Conservation (phyloP, 2,113 vertebrate species). For the Phalacrocorax carbo region DNA sequence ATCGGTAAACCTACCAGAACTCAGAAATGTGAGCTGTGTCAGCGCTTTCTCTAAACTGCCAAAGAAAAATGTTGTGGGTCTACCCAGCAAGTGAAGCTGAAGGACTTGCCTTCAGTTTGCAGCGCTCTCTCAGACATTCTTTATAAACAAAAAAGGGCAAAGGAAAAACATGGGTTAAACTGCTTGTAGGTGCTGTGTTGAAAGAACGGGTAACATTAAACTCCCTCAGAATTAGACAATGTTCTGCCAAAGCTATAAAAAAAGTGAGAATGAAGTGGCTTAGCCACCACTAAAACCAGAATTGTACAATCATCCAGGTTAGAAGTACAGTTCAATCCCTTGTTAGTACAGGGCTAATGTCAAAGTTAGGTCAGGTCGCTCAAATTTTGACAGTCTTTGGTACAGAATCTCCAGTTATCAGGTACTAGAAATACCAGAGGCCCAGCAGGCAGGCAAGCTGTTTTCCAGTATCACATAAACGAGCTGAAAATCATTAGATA, state of each 20-base stretch:
- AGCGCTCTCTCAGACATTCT: not conserved
- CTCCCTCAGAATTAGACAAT: not conserved
- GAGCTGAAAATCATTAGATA: not conserved
- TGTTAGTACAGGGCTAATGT: not conserved
- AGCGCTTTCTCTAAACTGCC: not conserved
- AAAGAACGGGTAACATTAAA: not conserved
- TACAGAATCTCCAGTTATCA: not conserved
- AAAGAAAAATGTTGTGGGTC: not conserved
- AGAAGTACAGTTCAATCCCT: not conserved
- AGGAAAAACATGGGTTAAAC: not conserved
- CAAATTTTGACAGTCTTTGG: not conserved
- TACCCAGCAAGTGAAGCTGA: not conserved
- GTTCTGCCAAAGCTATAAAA: slow-evolving; percentile 3
- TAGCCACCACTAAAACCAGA: not conserved
- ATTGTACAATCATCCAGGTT: not conserved
- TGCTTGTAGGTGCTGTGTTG: not conserved
- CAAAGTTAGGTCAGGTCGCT: not conserved
- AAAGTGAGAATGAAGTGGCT: not conserved
- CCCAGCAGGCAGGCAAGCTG: not conserved
- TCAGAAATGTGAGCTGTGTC: not conserved
- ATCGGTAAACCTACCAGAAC: not conserved
- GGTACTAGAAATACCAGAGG: not conserved
- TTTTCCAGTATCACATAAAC: not conserved
- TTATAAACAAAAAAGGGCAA: not conserved
- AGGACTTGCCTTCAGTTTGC: not conserved